These are phyloP conservation scores for Sussaba pulchella DNA, from an alignment of 2,888 invertebrate species.

Conservation along the genomic window DNA sequence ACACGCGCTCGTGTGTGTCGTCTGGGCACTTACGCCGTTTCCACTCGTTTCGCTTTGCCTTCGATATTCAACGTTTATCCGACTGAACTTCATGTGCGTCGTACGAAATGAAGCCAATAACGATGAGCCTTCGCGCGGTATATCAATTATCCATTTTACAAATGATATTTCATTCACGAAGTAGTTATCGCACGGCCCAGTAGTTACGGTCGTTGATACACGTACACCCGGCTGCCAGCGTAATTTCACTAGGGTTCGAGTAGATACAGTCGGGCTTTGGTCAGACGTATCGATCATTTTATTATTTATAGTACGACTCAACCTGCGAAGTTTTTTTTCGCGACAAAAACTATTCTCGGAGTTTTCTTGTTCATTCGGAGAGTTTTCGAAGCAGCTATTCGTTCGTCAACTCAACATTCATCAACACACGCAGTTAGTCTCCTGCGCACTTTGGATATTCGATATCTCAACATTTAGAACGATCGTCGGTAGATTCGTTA, in stretches of 20 bases:
- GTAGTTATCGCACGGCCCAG: background rate
- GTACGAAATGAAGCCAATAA: conserved; percentile 18
- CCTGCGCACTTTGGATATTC: background rate
- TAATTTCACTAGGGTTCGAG: no score
- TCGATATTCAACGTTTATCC: conserved; percentile 43
- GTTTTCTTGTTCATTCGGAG: conserved; percentile 13
- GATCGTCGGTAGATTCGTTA: conserved; percentile 58
- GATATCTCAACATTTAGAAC: conserved; percentile 49
- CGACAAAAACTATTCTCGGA: background rate
- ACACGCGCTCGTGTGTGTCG: conserved; percentile 25
- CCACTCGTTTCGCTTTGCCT: conserved; percentile 14
- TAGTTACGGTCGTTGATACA: conserved; percentile 2
- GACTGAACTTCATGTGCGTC: conserved; percentile 2
- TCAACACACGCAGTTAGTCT: background rate
- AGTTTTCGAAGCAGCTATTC: background rate
- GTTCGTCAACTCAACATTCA: background rate
- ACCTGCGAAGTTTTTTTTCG: no score
- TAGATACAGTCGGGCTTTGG: conserved; percentile 10
- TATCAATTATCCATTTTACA: conserved; percentile 18
- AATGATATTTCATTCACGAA: conserved; percentile 27
- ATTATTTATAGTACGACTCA: conserved; percentile 27
- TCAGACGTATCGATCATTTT: conserved; percentile 6
- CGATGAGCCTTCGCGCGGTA: conserved; percentile 37
- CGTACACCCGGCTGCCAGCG: background rate
- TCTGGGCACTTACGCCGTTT: background rate